phyloP scores from a whole-genome alignment of 2,888 invertebrate genomes.

The Limnephilus auricula region DNA sequence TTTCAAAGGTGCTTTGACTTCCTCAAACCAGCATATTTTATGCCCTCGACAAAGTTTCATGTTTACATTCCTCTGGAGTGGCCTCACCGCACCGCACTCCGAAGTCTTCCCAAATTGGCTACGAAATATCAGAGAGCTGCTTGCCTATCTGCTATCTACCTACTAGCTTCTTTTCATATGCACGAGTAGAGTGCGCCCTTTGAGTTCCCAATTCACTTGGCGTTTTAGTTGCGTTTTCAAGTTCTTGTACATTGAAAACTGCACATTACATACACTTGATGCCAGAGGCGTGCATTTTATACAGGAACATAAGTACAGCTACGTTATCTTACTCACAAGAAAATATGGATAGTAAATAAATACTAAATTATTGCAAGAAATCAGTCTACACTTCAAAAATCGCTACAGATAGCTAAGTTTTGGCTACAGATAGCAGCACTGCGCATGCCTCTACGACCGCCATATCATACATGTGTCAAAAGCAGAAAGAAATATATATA shows the following conservation, averaged over 20 bases:
- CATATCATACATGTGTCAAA: too few species aligned
- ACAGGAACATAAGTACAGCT: too few species aligned
- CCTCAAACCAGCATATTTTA: not conserved
- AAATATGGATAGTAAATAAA: too few species aligned
- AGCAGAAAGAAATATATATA: too few species aligned
- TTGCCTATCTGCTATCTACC: not conserved
- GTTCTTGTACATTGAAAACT: not conserved
- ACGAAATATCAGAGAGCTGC: not conserved
- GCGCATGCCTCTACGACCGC: too few species aligned
- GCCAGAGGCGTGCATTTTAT: too few species aligned
- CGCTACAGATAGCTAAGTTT: too few species aligned
- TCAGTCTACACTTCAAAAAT: too few species aligned
- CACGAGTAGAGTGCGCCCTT: not conserved
- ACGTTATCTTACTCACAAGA: too few species aligned
- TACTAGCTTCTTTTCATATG: not conserved
- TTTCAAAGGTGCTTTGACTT: slow-evolving; percentile 2
- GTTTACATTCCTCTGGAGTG: not conserved
- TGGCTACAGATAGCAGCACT: too few species aligned
- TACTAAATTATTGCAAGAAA: too few species aligned
- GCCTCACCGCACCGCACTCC: not conserved
- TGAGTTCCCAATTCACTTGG: not conserved
- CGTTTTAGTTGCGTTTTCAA: not conserved
- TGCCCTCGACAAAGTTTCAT: slow-evolving; percentile 2
- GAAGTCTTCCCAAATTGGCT: not conserved
- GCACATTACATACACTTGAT: not conserved